phyloP scores from a whole-genome alignment of 2,888 invertebrate genomes.

The Saturnia pavonia region DNA sequence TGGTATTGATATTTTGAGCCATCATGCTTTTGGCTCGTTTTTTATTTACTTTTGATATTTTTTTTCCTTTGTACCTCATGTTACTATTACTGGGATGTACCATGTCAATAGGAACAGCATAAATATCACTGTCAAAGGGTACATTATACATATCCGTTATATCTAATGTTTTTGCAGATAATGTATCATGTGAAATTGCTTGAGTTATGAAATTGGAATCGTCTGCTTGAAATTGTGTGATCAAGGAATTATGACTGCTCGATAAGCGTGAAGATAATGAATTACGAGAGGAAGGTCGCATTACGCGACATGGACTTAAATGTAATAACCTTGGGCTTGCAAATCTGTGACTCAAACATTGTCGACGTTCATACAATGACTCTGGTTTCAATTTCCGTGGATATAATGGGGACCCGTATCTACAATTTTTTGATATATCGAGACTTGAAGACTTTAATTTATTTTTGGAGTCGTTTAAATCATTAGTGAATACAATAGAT shows the following conservation, averaged over 20 bases:
- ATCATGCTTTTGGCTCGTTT: conserved; percentile 66
- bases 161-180: conserved; percentile 85
- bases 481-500: conserved; percentile 51
- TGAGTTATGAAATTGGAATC: conserved; percentile 94
- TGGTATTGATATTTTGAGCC: conserved; percentile 49
- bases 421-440: conserved; percentile 49
- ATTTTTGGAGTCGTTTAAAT: conserved; percentile 45
- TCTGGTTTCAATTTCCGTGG: conserved; percentile 67
- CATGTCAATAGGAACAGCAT: conserved; percentile 92
- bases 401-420: conserved; percentile 65
- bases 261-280: conserved; percentile 90
- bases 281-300: conserved; percentile 87
- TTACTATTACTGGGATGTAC: conserved; percentile 81
- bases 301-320: conserved; percentile 82
- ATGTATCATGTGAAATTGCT: conserved; percentile 92
- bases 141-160: conserved; percentile 94
- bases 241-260: conserved; percentile 92
- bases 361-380: conserved; percentile 65
- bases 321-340: conserved; percentile 79
- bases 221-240: conserved; percentile 88
- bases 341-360: conserved; percentile 69
- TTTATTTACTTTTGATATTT: conserved; percentile 59
- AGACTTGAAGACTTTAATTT: conserved; percentile 46
- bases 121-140: conserved; percentile 93
- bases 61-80: conserved; percentile 65